A percentile compares a stretch with the other conserved stretches of the same genome.
Evolutionary conservation across 2,888 invertebrate species (phyloP).

Genomic region (Neocrepidodera transversa): DNA sequence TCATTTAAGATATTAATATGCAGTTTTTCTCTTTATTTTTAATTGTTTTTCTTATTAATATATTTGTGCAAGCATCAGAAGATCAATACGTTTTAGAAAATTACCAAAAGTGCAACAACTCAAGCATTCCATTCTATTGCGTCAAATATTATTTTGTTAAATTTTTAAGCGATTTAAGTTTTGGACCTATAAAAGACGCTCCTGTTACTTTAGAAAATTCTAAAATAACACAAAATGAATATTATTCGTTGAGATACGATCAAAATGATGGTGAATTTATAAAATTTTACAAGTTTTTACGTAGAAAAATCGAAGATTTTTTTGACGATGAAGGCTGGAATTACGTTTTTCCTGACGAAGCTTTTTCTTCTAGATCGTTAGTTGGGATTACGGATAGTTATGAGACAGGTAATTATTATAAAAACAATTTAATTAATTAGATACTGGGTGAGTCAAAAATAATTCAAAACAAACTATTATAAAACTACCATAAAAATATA

Average conservation of each 20-base stretch:
- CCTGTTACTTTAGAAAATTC: not conserved
- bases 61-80: not conserved
- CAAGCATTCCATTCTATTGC: not conserved
- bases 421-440: too few species aligned
- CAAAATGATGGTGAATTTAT: conserved; percentile 31
- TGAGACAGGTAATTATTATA: too few species aligned
- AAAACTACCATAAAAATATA: too few species aligned
- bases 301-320: conserved; percentile 44
- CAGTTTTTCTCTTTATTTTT: too few species aligned
- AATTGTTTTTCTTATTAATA: too few species aligned
- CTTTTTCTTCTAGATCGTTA: conserved; percentile 13
- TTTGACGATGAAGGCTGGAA: conserved; percentile 24
- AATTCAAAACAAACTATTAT: too few species aligned
- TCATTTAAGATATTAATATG: too few species aligned
- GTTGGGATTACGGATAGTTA: not conserved
- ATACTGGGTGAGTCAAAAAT: too few species aligned
- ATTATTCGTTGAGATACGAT: not conserved
- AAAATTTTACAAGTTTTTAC: conserved; percentile 51
- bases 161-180: not conserved
- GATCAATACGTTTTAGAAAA: conserved; percentile 2
- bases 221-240: not conserved
- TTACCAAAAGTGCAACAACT: not conserved
- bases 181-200: not conserved
- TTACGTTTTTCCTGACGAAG: conserved; percentile 24
- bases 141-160: conserved; percentile 7